Percentiles rank a stretch among this genome's conserved stretches.
phyloP scores from a whole-genome alignment of 2,797 vertebrate species.

The Myripristis jacobus region DNA sequence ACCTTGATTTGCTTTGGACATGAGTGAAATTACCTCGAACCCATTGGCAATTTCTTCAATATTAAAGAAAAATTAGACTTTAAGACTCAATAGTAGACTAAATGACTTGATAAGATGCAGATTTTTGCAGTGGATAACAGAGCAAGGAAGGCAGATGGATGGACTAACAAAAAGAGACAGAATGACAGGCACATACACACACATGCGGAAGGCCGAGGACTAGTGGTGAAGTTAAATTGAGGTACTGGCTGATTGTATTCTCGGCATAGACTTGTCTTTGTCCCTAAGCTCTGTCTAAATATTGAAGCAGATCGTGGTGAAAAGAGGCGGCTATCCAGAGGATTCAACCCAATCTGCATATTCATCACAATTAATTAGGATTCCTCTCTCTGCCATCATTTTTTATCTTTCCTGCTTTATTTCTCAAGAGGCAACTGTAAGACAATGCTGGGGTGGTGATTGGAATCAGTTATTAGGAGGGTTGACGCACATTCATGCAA shows the following conservation, averaged over 20 bases:
- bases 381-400: slow-evolving; percentile 73
- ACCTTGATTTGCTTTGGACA: slow-evolving; percentile 13
- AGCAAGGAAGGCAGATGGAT: slow-evolving; percentile 39
- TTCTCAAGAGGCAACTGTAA: slow-evolving; percentile 79
- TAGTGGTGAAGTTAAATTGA: slow-evolving; percentile 68
- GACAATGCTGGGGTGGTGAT: slow-evolving; percentile 77
- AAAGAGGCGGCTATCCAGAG: slow-evolving; percentile 78
- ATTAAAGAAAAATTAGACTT: no score
- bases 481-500: neutral
- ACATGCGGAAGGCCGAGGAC: slow-evolving; percentile 38
- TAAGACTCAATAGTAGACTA: neutral
- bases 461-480: slow-evolving; percentile 76
- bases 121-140: slow-evolving; percentile 23
- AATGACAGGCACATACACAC: slow-evolving; percentile 19
- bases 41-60: neutral
- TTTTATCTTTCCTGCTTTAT: slow-evolving; percentile 77
- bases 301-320: slow-evolving; percentile 77
- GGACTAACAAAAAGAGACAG: slow-evolving; percentile 36
- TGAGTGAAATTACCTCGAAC: neutral
- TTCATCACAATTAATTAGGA: slow-evolving; percentile 84
- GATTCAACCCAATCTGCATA: slow-evolving; percentile 83
- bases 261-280: slow-evolving; percentile 68
- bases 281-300: slow-evolving; percentile 81
- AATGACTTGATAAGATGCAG: slow-evolving; percentile 28
- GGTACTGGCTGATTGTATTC: slow-evolving; percentile 73